Evolutionary conservation across 2,113 vertebrate species (phyloP).

Genomic region (Odocoileus hemionus): DNA sequence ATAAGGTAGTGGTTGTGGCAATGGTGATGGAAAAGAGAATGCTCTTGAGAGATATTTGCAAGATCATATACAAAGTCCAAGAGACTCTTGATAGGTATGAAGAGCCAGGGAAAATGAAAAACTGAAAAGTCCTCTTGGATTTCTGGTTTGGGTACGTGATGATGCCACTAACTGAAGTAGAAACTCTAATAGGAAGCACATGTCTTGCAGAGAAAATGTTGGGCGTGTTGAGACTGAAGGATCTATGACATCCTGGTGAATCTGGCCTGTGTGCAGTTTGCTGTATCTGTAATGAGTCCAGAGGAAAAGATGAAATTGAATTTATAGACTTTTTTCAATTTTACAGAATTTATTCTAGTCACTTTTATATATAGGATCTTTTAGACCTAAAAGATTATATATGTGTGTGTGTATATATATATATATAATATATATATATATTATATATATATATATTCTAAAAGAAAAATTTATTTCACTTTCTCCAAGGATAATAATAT

Average conservation of each 20-base stretch:
- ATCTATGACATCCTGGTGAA: not conserved
- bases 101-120: not conserved
- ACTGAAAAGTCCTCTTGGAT: not conserved
- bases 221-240: not conserved
- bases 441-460: not conserved
- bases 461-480: slow-evolving; percentile 14
- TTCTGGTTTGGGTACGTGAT: not conserved
- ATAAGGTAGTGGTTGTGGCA: not conserved
- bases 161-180: not conserved
- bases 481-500: slow-evolving; percentile 22
- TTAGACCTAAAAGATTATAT: not conserved
- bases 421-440: no score
- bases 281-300: not conserved
- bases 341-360: not conserved
- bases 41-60: not conserved
- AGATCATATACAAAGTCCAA: not conserved
- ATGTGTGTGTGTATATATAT: no score
- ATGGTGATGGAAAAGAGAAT: not conserved
- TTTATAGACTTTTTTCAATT: not conserved
- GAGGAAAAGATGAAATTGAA: slow-evolving; percentile 3
- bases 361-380: not conserved
- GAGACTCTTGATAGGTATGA: not conserved
- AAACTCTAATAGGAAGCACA: not conserved
- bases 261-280: not conserved
- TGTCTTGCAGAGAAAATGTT: not conserved